Evolutionary conservation across 2,888 invertebrate species (phyloP).

Genomic region (Ephialtes manifestator): DNA sequence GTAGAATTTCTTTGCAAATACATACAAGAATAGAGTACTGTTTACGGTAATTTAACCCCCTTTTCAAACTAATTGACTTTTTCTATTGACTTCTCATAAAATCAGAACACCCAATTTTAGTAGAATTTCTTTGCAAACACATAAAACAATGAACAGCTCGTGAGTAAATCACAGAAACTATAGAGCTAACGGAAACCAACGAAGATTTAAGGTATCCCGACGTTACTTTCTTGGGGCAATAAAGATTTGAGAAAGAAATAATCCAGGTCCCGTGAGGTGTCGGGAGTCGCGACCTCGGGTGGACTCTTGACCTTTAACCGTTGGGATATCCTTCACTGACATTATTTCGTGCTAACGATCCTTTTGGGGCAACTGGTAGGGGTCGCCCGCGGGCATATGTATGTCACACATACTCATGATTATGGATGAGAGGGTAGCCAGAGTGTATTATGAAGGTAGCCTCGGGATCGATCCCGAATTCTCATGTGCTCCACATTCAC

Average conservation of each 20-base stretch:
- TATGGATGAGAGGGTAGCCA: conserved; percentile 80
- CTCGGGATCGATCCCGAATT: conserved; percentile 76
- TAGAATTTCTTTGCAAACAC: not conserved
- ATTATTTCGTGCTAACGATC: conserved; percentile 82
- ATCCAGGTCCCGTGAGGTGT: conserved; percentile 45
- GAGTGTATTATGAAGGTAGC: conserved; percentile 74
- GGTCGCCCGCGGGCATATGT: conserved; percentile 73
- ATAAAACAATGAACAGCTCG: not conserved
- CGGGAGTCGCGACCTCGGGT: conserved; percentile 75
- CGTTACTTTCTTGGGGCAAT: conserved; percentile 12
- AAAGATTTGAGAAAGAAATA: conserved; percentile 44
- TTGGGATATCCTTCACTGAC: conserved; percentile 81
- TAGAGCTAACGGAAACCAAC: not conserved
- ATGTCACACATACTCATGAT: conserved; percentile 82
- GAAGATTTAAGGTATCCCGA: not conserved
- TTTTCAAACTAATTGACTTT: not conserved
- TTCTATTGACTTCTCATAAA: not conserved
- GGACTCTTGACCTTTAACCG: conserved; percentile 83
- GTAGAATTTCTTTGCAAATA: too few species aligned
- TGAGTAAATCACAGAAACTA: not conserved
- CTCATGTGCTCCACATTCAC: conserved; percentile 65
- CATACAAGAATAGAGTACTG: too few species aligned
- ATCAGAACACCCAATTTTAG: not conserved
- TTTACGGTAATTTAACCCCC: too few species aligned
- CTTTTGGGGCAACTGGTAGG: conserved; percentile 71